A percentile compares a stretch with the other conserved stretches of the same genome.
Evolutionary conservation across 2,797 vertebrate species (phyloP).

Genomic region (Pseudochirops cupreus): DNA sequence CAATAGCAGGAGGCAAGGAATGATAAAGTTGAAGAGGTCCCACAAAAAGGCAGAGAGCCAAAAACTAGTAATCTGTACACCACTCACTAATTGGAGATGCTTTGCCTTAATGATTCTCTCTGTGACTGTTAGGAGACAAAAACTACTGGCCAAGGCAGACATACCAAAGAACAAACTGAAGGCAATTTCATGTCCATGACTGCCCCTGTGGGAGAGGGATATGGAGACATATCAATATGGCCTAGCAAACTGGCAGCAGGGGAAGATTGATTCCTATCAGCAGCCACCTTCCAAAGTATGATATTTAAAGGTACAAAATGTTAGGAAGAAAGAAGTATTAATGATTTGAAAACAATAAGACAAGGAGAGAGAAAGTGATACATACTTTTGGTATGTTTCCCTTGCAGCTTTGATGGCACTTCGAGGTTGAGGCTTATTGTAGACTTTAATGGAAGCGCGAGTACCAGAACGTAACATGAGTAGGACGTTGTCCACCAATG

Average conservation of each 20-base stretch:
- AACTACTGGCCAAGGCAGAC: constrained; percentile 96
- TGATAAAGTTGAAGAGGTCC: constrained; percentile 95
- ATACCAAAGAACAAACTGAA: constrained; percentile 96
- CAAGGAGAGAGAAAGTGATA: constrained; percentile 1
- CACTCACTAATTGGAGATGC: constrained; percentile 95
- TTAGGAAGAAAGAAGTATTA: neutral
- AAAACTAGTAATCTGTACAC: constrained; percentile 93
- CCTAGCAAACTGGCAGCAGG: constrained; percentile 1
- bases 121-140: constrained; percentile 93
- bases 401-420: constrained; percentile 85
- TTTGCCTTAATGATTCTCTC: constrained; percentile 95
- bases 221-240: constrained; percentile 30
- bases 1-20: constrained; percentile 94
- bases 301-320: neutral
- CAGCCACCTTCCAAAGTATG: constrained; percentile 9
- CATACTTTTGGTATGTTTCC: constrained; percentile 63
- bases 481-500: constrained; percentile 92
- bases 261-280: constrained; percentile 28
- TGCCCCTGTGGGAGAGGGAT: constrained; percentile 82
- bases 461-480: constrained; percentile 90
- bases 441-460: constrained; percentile 91
- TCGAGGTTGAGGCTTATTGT: constrained; percentile 93
- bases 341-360: constrained; percentile 14
- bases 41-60: constrained; percentile 97
- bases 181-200: constrained; percentile 91